These are phyloP conservation scores for Hypolimnas misippus DNA, from an alignment of 2,888 invertebrate genomes.

Conservation along the genomic window DNA sequence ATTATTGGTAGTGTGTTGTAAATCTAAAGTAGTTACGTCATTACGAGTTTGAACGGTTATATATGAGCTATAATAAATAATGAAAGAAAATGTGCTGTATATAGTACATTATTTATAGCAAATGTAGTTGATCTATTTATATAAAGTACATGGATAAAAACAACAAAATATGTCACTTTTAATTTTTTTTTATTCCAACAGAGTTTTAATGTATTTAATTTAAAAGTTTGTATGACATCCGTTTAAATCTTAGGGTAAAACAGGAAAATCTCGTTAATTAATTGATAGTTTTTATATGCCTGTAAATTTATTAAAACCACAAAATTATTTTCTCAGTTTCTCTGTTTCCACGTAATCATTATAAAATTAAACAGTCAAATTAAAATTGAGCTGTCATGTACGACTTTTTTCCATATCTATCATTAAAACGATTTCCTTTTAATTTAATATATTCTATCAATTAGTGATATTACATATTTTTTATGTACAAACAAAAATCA, in stretches of 20 bases:
- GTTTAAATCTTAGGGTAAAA: too few species aligned
- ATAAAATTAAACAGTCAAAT: neutral
- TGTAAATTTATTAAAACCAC: conserved; percentile 2
- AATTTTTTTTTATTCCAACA: too few species aligned
- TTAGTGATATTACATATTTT: conserved; percentile 8
- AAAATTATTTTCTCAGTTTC: conserved; percentile 6
- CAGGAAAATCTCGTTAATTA: too few species aligned
- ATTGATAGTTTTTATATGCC: neutral
- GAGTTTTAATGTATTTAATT: too few species aligned
- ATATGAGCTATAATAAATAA: neutral
- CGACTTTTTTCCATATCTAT: neutral
- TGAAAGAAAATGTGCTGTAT: neutral
- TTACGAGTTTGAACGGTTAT: neutral
- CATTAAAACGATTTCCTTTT: conserved; percentile 3
- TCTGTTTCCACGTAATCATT: neutral
- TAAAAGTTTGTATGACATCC: too few species aligned
- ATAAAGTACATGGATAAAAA: too few species aligned
- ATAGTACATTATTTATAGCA: too few species aligned
- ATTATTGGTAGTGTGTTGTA: neutral
- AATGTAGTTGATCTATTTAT: too few species aligned
- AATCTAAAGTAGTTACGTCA: conserved; percentile 2
- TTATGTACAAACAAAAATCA: neutral
- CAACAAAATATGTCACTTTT: too few species aligned
- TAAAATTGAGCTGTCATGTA: conserved; percentile 13
- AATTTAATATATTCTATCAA: neutral